Conservation (phyloP, 2,797 vertebrate species). For the Myoxocephalus aenaeus region DNA sequence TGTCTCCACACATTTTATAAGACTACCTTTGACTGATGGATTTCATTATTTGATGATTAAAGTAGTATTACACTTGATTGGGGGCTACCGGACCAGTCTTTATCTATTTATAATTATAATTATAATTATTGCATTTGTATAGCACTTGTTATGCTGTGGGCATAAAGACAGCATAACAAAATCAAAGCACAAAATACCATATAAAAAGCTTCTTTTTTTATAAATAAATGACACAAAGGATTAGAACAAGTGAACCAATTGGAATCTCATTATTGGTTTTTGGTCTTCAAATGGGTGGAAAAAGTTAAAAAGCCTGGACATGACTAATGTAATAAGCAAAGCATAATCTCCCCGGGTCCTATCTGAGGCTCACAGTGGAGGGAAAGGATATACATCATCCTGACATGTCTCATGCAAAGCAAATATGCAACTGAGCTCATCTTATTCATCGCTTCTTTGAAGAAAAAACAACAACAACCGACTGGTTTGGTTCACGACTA, state of each 20-base stretch:
- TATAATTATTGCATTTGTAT: no score
- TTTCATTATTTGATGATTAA: no score
- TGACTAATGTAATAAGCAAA: constrained; percentile 16
- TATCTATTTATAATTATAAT: no score
- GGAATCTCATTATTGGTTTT: neutral
- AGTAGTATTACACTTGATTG: no score
- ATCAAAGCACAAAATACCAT: neutral
- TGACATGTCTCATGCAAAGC: constrained; percentile 31
- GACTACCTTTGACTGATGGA: no score
- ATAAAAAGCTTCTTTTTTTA: no score
- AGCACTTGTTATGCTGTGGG: no score
- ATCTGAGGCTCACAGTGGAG: constrained; percentile 16
- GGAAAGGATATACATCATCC: constrained; percentile 52
- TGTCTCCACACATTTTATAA: no score
- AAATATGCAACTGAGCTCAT: constrained; percentile 33
- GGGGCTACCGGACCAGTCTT: no score
- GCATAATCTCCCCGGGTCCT: neutral
- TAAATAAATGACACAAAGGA: neutral
- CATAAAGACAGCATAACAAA: no score
- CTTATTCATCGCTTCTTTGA: constrained; percentile 23
- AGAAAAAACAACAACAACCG: neutral
- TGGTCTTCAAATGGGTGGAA: neutral
- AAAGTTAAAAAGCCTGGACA: constrained; percentile 8
- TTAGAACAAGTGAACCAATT: neutral
- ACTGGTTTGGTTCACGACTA: constrained; percentile 30